phyloP scores from a whole-genome alignment of 2,113 vertebrate genomes.

The Phrynosoma blainvillii region DNA sequence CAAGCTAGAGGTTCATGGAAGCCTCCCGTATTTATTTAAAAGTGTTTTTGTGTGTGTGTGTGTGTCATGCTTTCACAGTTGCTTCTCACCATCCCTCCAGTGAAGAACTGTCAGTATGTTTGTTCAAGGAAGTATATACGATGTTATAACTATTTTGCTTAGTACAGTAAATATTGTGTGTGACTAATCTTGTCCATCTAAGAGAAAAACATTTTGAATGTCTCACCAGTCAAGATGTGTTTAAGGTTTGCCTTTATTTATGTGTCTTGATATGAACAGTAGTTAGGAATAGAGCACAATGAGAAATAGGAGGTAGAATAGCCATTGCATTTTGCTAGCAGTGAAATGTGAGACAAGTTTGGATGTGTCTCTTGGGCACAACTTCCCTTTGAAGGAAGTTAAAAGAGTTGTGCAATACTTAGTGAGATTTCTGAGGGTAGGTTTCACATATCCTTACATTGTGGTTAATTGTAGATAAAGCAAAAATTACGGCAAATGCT shows the following conservation, averaged over 20 bases:
- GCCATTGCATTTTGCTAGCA: neutral
- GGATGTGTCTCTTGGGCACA: neutral
- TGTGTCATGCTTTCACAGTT: constrained; percentile 21
- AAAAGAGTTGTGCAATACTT: neutral
- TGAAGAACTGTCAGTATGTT: constrained; percentile 57
- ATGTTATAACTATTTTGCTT: constrained; percentile 70
- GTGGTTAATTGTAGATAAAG: neutral
- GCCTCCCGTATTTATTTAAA: neutral
- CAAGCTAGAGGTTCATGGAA: no score
- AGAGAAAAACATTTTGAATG: constrained; percentile 45
- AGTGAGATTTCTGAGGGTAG: neutral
- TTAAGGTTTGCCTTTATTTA: constrained; percentile 62
- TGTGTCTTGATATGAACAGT: constrained; percentile 51
- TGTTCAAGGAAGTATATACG: constrained; percentile 65
- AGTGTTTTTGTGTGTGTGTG: no score
- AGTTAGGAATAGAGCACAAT: neutral
- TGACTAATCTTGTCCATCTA: constrained; percentile 52
- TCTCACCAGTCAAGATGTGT: constrained; percentile 44
- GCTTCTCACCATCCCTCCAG: constrained; percentile 44
- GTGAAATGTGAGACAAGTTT: neutral
- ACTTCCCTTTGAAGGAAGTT: neutral
- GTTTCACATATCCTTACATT: neutral
- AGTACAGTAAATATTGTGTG: constrained; percentile 59
- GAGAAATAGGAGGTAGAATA: neutral
- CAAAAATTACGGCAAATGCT: neutral